These are phyloP conservation scores for Synaphobranchus kaupii DNA, from an alignment of 2,797 vertebrate species.

Conservation along the genomic window DNA sequence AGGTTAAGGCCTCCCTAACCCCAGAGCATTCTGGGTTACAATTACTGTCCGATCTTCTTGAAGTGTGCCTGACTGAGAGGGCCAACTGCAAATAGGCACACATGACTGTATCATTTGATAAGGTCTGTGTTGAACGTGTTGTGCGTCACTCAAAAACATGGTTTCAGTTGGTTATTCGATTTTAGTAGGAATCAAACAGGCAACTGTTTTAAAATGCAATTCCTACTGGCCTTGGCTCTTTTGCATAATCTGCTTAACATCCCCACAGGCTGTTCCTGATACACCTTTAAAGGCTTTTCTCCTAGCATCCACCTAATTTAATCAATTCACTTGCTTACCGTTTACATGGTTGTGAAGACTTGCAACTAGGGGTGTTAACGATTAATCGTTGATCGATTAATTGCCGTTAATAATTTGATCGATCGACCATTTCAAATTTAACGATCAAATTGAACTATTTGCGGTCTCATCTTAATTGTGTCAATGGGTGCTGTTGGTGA, in stretches of 20 bases:
- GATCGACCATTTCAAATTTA: too few species aligned
- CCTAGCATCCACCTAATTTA: background rate
- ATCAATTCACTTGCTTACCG: background rate
- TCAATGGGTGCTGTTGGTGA: too few species aligned
- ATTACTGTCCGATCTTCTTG: background rate
- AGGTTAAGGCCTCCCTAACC: conserved; percentile 1
- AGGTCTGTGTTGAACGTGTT: conserved; percentile 5
- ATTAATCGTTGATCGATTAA: too few species aligned
- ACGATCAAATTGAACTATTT: too few species aligned
- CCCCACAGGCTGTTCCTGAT: background rate
- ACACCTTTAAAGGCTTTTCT: background rate
- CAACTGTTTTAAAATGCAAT: conserved; percentile 13
- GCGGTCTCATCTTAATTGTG: too few species aligned
- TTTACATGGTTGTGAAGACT: background rate
- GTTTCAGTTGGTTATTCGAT: background rate
- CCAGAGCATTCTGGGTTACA: conserved; percentile 23
- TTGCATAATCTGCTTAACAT: background rate
- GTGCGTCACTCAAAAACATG: background rate
- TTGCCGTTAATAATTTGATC: too few species aligned
- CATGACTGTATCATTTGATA: background rate
- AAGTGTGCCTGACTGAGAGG: background rate
- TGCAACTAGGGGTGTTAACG: too few species aligned
- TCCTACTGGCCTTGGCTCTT: background rate
- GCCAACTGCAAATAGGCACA: background rate
- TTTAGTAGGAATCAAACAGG: background rate